These are phyloP conservation scores for Ylistrum balloti DNA, from an alignment of 1,140 invertebrate genomes.

Conservation along the genomic window DNA sequence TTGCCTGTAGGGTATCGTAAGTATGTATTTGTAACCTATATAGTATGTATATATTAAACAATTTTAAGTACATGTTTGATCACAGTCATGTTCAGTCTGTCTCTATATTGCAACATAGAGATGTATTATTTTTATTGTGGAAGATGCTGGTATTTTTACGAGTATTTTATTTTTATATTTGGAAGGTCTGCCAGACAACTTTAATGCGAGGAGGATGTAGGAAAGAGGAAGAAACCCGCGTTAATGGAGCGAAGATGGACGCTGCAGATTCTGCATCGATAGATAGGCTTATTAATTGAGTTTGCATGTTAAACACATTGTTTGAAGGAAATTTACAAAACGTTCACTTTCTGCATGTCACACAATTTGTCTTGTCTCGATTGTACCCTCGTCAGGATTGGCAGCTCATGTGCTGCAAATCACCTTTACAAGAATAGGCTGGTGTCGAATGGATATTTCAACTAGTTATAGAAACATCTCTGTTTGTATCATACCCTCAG, in stretches of 20 bases:
- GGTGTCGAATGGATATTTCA: background rate
- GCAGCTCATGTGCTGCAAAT: slow-evolving; percentile 1
- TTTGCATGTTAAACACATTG: slow-evolving; percentile 39
- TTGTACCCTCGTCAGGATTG: background rate
- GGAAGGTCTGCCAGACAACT: background rate
- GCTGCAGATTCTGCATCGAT: slow-evolving; percentile 22
- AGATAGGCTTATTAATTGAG: slow-evolving; percentile 39
- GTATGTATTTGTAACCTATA: too few relatives aligned
- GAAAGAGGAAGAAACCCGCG: background rate
- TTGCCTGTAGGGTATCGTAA: too few relatives aligned
- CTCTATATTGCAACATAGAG: background rate
- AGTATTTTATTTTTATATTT: slow-evolving; percentile 36
- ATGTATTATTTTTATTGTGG: background rate
- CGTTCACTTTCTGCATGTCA: slow-evolving; percentile 32
- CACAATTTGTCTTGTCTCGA: slow-evolving; percentile 27
- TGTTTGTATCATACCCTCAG: background rate
- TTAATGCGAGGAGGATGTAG: background rate
- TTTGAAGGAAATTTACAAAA: slow-evolving; percentile 40
- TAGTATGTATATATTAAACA: too few relatives aligned
- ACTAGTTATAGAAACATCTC: background rate
- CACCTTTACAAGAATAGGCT: background rate
- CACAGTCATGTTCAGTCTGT: background rate
- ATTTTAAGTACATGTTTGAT: too few relatives aligned
- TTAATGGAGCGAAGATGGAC: slow-evolving; percentile 38
- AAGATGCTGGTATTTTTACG: background rate